Conservation (phyloP, 53 echinoderm and acorn worm genomes). For the Astropecten irregularis region DNA sequence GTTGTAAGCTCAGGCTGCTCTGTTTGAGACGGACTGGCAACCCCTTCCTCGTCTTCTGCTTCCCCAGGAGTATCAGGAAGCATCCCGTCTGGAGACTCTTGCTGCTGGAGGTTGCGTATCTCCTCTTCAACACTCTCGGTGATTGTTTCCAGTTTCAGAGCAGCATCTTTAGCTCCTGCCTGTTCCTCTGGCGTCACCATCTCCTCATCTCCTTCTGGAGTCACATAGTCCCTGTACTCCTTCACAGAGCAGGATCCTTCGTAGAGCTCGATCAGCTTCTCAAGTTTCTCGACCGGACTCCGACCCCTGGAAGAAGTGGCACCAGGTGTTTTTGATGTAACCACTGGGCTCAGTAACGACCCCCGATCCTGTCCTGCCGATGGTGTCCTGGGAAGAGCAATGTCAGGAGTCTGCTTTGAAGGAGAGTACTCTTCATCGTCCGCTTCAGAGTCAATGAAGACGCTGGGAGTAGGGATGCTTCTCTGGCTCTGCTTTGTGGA, state of each 20-base stretch:
- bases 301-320: conserved; percentile 57
- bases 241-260: conserved; percentile 67
- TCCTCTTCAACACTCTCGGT: conserved; percentile 44
- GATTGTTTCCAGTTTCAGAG: conserved; percentile 37
- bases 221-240: conserved; percentile 70
- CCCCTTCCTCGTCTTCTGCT: neutral
- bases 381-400: conserved; percentile 74
- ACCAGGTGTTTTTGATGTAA: neutral
- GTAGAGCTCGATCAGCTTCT: conserved; percentile 93
- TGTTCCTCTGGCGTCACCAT: neutral
- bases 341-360: conserved; percentile 21
- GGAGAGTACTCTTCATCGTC: conserved; percentile 67
- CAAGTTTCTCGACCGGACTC: conserved; percentile 88
- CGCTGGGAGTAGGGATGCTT: conserved; percentile 69
- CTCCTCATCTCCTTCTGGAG: conserved; percentile 48
- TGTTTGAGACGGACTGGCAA: neutral
- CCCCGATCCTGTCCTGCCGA: conserved; percentile 25
- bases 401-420: conserved; percentile 56
- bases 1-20: neutral
- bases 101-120: conserved; percentile 14
- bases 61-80: too few species aligned
- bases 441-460: conserved; percentile 30
- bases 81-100: neutral
- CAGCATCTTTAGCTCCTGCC: neutral
- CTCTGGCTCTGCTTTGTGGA: conserved; percentile 83